A percentile compares a stretch with the other conserved stretches of the same genome.
These are phyloP conservation scores for Ceratoteleas bidentatus DNA, from an alignment of 1,140 invertebrate species.

Conservation along the genomic window DNA sequence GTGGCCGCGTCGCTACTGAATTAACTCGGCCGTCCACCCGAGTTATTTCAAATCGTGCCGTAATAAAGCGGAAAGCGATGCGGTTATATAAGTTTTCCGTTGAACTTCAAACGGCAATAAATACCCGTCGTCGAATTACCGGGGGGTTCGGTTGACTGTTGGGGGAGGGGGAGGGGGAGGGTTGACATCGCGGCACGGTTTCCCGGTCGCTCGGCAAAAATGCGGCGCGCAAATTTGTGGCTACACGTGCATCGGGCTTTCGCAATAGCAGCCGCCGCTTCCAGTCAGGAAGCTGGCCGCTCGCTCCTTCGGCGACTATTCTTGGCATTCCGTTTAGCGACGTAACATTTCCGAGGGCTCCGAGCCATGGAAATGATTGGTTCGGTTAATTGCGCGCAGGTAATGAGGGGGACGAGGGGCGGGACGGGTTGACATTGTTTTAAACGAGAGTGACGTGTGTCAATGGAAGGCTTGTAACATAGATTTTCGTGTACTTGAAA, in stretches of 20 bases:
- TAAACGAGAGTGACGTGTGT: too few species aligned
- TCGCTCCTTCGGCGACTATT: conserved; percentile 50
- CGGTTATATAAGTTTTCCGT: conserved; percentile 53
- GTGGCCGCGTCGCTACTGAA: conserved; percentile 43
- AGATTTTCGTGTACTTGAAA: too few species aligned
- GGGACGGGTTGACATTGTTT: too few species aligned
- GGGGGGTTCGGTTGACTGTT: too few species aligned
- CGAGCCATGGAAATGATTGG: too few species aligned
- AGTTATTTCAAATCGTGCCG: conserved; percentile 59
- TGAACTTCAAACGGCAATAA: conserved; percentile 58
- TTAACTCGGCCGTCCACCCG: conserved; percentile 60
- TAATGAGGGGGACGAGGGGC: too few species aligned
- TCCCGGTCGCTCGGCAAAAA: conserved; percentile 32
- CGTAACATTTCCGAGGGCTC: conserved; percentile 52
- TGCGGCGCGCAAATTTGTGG: conserved; percentile 30
- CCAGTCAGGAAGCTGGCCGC: conserved; percentile 49
- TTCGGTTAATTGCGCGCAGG: too few species aligned
- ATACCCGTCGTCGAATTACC: conserved; percentile 39
- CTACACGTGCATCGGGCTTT: conserved; percentile 31
- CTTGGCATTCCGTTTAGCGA: conserved; percentile 39
- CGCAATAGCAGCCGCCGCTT: conserved; percentile 30
- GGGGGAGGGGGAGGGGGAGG: neutral
- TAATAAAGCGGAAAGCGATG: conserved; percentile 52
- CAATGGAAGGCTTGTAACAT: too few species aligned
- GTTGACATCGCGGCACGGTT: conserved; percentile 26